Conservation (phyloP, 2,888 invertebrate genomes). For the Timema podura region DNA sequence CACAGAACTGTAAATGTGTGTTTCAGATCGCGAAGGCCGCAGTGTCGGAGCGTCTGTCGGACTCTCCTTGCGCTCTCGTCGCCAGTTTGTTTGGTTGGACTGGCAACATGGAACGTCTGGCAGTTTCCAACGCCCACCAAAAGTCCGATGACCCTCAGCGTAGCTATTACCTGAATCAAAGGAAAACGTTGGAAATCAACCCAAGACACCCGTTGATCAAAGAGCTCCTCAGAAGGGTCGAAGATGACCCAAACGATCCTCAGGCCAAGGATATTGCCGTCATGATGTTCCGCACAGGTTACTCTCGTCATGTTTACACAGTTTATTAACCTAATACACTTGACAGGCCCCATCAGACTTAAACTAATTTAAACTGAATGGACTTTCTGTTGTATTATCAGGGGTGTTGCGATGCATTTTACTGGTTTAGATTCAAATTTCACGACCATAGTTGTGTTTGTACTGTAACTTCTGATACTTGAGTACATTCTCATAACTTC, state of each 20-base stretch:
- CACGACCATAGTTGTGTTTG: no score
- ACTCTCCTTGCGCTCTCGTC: slow-evolving; percentile 93
- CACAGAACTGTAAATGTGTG: neutral
- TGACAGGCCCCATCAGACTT: no score
- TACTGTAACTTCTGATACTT: no score
- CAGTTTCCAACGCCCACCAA: slow-evolving; percentile 93
- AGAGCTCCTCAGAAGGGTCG: slow-evolving; percentile 81
- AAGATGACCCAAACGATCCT: slow-evolving; percentile 70
- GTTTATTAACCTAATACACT: neutral
- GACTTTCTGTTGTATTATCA: no score
- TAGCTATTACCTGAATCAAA: slow-evolving; percentile 83
- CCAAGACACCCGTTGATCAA: slow-evolving; percentile 94
- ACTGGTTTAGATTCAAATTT: no score
- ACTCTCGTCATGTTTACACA: slow-evolving; percentile 2
- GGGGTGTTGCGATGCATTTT: no score
- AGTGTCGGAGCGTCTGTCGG: slow-evolving; percentile 82
- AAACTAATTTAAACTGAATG: no score
- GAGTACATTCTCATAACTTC: no score
- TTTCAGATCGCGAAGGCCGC: slow-evolving; percentile 66
- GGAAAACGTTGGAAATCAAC: slow-evolving; percentile 96
- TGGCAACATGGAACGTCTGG: slow-evolving; percentile 98
- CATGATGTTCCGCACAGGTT: slow-evolving; percentile 79
- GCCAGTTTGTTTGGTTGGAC: slow-evolving; percentile 98
- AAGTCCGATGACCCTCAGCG: slow-evolving; percentile 79
- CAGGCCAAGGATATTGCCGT: slow-evolving; percentile 78